Base-by-base conservation (phyloP, 2,888 invertebrate genomes). In the Molorchus minor region DNA sequence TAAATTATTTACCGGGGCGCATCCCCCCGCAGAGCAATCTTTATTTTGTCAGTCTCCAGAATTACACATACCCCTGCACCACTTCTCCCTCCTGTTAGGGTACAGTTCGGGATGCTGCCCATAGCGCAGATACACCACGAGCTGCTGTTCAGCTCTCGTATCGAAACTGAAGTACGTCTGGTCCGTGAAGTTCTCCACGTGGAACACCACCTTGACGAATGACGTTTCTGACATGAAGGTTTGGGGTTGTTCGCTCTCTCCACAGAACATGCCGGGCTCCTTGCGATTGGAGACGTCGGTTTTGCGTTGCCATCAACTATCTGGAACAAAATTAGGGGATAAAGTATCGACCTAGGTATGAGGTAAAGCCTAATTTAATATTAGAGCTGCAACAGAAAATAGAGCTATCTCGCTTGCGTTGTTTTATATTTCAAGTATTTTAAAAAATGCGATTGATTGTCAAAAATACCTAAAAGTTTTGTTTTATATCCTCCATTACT, bases 141-240 rank as follows among this genome's bases (percentile, higher is more conserved):
- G 91, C 81, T 94, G 94, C 77, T 94, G 94, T 79, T 95, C 95
- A 38, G 94, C 94, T 68, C 94, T 88, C 68, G 90, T 89, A 77
- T 92, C 92, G 78, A 93, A 92, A 73, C 91, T 91, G 80, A 92
- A 91, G 82, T 92, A 93, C 1, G 92, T 92, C 82, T 95, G 94
- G 80, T 94, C 94, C 43, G 95, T 94, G 82, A 94, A 95, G 83
- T 94, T 94, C 80, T 95, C 94, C 35, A 93, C 92, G 78, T 94
- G 93, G 82, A 95, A 95, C 67, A 94, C 86, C 63, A 96, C 89
- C 80, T 93, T 93, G 57, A 96, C 94, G 82, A 94, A 93, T 79
- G 92, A 93, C 53, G 95, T 96, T 82, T 96, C 95, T 51, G 94
- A 95, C 81, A 95, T 95, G 84, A 95, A 95, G 20, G 94, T 94